A percentile compares a stretch with the other conserved stretches of the same genome.
Conservation (phyloP, 1,140 invertebrate genomes). For the Pseudomyrmex dendroicus region DNA sequence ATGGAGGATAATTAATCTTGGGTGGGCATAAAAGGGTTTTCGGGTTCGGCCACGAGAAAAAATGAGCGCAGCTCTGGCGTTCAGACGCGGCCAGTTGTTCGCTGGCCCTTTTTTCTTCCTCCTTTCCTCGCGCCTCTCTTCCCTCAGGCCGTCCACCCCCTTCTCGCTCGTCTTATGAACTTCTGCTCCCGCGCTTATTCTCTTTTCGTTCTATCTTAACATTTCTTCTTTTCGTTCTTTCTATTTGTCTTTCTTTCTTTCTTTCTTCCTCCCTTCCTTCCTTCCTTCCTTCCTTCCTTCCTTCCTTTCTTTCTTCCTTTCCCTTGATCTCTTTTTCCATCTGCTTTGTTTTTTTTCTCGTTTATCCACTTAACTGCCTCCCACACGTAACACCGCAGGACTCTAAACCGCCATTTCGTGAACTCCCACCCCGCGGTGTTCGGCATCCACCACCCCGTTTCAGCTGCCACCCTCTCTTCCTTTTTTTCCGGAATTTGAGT, state of each 20-base stretch:
- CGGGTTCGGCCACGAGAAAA: slow-evolving; percentile 83
- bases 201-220: slow-evolving; percentile 63
- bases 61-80: slow-evolving; percentile 79
- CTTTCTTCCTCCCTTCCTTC: slow-evolving; percentile 36
- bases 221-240: slow-evolving; percentile 61
- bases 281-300: slow-evolving; percentile 26
- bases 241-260: slow-evolving; percentile 54
- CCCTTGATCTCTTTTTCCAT: slow-evolving; percentile 53
- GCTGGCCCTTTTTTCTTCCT: slow-evolving; percentile 65
- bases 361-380: slow-evolving; percentile 66
- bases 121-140: slow-evolving; percentile 57
- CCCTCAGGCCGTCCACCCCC: slow-evolving; percentile 42
- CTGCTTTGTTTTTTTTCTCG: slow-evolving; percentile 59
- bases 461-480: not conserved
- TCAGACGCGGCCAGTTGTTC: slow-evolving; percentile 75
- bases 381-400: slow-evolving; percentile 68
- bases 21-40: slow-evolving; percentile 84
- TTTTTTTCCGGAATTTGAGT: slow-evolving; percentile 80
- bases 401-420: slow-evolving; percentile 66
- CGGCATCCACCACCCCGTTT: not conserved
- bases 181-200: slow-evolving; percentile 50
- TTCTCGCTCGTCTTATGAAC: slow-evolving; percentile 42
- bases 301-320: slow-evolving; percentile 19
- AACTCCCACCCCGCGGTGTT: slow-evolving; percentile 23
- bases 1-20: slow-evolving; percentile 85